phyloP scores from a whole-genome alignment of 2,797 vertebrate genomes.

The Platyrinchus mystaceus region DNA sequence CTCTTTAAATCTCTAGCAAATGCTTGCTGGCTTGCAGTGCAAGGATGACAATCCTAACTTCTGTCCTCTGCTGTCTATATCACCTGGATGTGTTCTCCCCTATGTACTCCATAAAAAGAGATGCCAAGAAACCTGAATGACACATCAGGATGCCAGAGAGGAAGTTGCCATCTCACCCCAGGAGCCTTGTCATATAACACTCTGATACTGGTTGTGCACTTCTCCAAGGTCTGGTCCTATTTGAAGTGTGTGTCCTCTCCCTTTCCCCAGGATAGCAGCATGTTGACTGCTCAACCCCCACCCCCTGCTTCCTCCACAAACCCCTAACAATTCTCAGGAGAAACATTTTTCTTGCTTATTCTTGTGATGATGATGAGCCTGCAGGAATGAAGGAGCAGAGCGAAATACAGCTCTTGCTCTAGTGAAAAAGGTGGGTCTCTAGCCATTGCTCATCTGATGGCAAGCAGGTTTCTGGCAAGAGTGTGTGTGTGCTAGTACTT shows the following conservation, averaged over 20 bases:
- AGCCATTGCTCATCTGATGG: conserved; percentile 43
- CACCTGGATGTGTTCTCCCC: rapidly evolving
- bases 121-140: not conserved
- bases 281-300: not conserved
- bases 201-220: not conserved
- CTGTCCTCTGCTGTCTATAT: not conserved
- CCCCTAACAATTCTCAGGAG: not conserved
- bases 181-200: not conserved
- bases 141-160: not conserved
- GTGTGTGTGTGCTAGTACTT: not conserved
- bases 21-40: not conserved
- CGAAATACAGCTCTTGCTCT: not conserved
- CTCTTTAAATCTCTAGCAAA: not conserved
- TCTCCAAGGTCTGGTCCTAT: not conserved
- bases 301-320: not conserved
- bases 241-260: not conserved
- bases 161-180: not conserved
- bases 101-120: not conserved
- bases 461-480: conserved; percentile 59
- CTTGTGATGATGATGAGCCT: not conserved
- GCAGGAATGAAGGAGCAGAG: not conserved
- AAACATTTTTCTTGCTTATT: not conserved
- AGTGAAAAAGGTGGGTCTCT: not conserved
- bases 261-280: not conserved
- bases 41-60: not conserved